phyloP scores from a whole-genome alignment of 2,797 vertebrate genomes.

The Bradypus variegatus region DNA sequence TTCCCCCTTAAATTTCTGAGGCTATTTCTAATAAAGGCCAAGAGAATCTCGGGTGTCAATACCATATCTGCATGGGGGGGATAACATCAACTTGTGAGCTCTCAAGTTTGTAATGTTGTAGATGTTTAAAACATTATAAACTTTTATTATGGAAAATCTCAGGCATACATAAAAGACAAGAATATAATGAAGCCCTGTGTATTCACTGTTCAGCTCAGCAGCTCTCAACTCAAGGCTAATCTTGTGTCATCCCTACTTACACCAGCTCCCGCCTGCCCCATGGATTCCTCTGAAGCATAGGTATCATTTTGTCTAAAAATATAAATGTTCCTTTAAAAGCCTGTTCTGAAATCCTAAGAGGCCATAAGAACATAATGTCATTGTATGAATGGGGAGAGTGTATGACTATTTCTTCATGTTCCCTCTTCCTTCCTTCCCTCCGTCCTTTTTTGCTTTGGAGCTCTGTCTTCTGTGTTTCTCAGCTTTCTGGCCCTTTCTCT shows the following conservation, averaged over 20 bases:
- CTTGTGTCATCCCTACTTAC: not conserved
- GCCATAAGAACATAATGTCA: not conserved
- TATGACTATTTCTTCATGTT: too few species aligned
- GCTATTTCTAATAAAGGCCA: not conserved
- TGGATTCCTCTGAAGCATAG: not conserved
- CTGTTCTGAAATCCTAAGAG: not conserved
- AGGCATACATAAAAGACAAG: not conserved
- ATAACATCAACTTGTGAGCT: not conserved
- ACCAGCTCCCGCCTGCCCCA: not conserved
- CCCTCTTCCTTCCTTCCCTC: not conserved
- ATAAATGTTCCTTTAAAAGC: not conserved
- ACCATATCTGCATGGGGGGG: too few species aligned
- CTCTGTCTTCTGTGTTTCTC: not conserved
- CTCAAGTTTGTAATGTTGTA: too few species aligned
- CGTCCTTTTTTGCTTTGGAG: not conserved
- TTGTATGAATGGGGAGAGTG: not conserved
- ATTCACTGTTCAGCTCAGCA: not conserved
- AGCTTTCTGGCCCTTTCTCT: not conserved
- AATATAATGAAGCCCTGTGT: fast-evolving
- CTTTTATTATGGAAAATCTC: not conserved
- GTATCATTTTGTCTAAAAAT: not conserved
- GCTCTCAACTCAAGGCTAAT: not conserved
- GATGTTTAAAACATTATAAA: not conserved
- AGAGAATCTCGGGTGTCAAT: not conserved
- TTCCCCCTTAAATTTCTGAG: not conserved